phyloP scores from a whole-genome alignment of 2,797 vertebrate genomes.

The Argyrosomus regius region DNA sequence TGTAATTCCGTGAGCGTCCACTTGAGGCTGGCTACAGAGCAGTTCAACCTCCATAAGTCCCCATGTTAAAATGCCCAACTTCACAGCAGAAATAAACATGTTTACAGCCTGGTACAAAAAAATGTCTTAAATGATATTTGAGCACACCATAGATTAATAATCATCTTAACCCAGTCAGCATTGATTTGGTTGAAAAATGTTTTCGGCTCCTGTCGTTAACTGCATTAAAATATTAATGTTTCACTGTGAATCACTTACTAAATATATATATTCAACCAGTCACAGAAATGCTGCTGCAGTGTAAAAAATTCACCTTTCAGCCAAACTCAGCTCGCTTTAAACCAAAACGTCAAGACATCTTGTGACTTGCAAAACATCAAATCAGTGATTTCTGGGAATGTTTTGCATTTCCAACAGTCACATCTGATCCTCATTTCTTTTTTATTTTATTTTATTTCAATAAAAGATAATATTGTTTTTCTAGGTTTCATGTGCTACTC shows the following conservation, averaged over 20 bases:
- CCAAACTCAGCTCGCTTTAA: accelerated
- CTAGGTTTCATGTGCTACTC: neutral
- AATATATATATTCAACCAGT: neutral
- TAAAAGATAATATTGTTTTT: neutral
- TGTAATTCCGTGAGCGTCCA: no score
- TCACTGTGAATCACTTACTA: neutral
- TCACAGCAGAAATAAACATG: no score
- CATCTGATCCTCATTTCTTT: neutral
- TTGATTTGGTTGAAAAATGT: neutral
- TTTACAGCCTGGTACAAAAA: no score
- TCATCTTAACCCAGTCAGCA: no score
- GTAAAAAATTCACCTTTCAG: neutral
- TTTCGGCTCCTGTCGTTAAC: neutral
- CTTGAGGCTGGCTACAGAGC: no score
- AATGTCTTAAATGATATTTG: neutral
- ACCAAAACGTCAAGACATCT: neutral
- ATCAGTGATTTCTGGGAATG: constrained; percentile 1
- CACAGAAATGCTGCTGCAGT: neutral
- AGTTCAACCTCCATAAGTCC: no score
- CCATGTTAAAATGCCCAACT: no score
- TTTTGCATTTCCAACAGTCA: neutral
- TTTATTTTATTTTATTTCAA: no score
- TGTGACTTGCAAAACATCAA: constrained; percentile 20
- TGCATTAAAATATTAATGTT: neutral
- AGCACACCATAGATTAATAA: neutral